A percentile compares a stretch with the other conserved stretches of the same genome.
These are phyloP conservation scores for Hofmannophila pseudospretella DNA, from an alignment of 2,888 invertebrate species.

Conservation along the genomic window DNA sequence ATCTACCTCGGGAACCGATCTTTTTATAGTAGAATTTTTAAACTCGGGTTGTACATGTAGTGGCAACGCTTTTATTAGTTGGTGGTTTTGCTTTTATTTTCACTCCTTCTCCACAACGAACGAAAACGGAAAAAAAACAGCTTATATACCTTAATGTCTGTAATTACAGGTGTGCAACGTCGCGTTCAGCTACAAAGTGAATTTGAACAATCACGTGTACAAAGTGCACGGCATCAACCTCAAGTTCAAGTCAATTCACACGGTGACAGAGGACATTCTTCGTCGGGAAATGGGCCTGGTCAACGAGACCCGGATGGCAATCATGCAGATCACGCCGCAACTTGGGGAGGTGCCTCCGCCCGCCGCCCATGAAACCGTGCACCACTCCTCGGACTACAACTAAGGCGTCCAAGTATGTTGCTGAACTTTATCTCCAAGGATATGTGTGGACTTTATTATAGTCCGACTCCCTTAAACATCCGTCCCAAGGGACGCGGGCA, in stretches of 20 bases:
- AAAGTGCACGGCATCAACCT: conserved; percentile 70
- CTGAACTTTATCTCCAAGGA: too few relatives aligned
- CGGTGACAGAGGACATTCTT: conserved; percentile 63
- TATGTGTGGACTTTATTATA: too few relatives aligned
- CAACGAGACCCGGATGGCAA: conserved; percentile 49
- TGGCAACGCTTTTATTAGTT: too few relatives aligned
- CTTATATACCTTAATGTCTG: too few relatives aligned
- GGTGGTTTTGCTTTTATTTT: too few relatives aligned
- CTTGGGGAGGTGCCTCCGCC: conserved; percentile 50
- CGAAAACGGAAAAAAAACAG: too few relatives aligned
- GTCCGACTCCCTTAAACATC: too few relatives aligned
- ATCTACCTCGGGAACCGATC: too few relatives aligned
- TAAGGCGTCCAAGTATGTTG: conserved; percentile 4
- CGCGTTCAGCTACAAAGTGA: conserved; percentile 73
- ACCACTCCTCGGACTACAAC: conserved; percentile 26
- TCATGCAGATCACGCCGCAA: conserved; percentile 59
- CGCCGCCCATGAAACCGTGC: conserved; percentile 56
- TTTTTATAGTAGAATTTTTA: too few relatives aligned
- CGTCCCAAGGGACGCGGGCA: too few relatives aligned
- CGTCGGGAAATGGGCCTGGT: conserved; percentile 54
- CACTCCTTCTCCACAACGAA: too few relatives aligned
- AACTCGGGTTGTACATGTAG: too few relatives aligned
- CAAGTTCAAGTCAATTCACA: conserved; percentile 72
- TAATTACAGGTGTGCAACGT: conserved; percentile 66
- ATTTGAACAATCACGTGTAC: conserved; percentile 68